Evolutionary conservation across 2,113 vertebrate species (phyloP).

Genomic region (Thryonomys swinderianus): DNA sequence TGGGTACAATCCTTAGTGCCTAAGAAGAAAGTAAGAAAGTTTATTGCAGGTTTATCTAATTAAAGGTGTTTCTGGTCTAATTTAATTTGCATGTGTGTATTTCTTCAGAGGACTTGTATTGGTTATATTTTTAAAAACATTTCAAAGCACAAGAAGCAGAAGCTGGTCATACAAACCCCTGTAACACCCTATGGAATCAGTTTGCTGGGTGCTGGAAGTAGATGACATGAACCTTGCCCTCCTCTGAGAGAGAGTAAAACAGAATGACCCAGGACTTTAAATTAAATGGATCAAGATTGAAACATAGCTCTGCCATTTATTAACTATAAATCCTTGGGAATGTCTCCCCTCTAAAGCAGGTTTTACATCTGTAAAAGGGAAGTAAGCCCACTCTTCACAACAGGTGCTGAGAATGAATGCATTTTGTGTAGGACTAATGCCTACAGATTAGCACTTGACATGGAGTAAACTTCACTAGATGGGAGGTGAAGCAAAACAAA

Average conservation of each 20-base stretch:
- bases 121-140: background rate
- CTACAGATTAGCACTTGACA: background rate
- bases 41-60: background rate
- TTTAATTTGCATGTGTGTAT: background rate
- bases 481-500: background rate
- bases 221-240: background rate
- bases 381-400: background rate
- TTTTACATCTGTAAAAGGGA: background rate
- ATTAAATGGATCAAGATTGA: background rate
- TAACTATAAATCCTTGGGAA: background rate
- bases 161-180: background rate
- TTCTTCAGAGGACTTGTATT: slow-evolving; percentile 32
- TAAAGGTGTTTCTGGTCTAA: slow-evolving; percentile 22
- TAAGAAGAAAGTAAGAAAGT: background rate
- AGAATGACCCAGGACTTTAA: background rate
- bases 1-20: background rate
- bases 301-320: background rate
- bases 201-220: background rate
- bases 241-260: background rate
- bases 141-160: background rate
- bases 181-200: background rate
- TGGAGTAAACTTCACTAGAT: background rate
- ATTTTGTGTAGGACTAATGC: background rate
- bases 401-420: background rate
- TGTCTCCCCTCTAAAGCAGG: background rate